Evolutionary conservation across 2,888 invertebrate genomes (phyloP), one percentile per base, ranked within the genome.

Genomic region (Cynaeus angustus): DNA sequence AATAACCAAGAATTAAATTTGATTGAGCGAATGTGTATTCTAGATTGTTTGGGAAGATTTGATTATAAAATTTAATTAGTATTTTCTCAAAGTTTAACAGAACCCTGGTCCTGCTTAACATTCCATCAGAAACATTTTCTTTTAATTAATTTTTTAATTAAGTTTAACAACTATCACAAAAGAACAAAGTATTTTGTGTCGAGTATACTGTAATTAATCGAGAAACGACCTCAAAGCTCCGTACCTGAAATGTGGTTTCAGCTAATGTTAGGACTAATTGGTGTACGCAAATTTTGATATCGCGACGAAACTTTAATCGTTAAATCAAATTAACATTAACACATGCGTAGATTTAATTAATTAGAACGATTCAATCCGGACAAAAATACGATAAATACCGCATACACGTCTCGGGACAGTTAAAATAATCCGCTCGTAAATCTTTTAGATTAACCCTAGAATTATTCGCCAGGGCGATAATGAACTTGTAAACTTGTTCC

Each of bases 131-230:
- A 61, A 61, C 61, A 28, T 64, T 64, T 64, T 64, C 56, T 45
- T 66, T 66, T 66, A 66, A 66, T 66, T 66, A 66, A 66, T 43
- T 66, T 66, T 66, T 56, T 56, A 55, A 66, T 66, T 45, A 66
- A 62, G n/a, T 58, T 56, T 56, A 6, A 30, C 38, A 61, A 53
- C 53, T 64, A 64, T 64, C 41, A 16, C 21, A 12, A 21, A 9
- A n/a, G n/a, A n/a, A n/a, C n/a, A 0, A 33, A 61, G 46, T 38
- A 50, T 6, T 9, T 13, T 38, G 14, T 21, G 21, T 33, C 33
- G 33, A 33, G 33, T n/a, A n/a, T 7, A 7, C 7, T 5, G 4
- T 28, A 28, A 28, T 28, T 28, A 28, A 28, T 28, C 28, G 28
- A 28, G 28, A 7, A 4, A 7, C 28, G 28, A 28, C 28, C 28